Conservation (phyloP, 2,888 invertebrate species). For the Agrochola lychnidis region DNA sequence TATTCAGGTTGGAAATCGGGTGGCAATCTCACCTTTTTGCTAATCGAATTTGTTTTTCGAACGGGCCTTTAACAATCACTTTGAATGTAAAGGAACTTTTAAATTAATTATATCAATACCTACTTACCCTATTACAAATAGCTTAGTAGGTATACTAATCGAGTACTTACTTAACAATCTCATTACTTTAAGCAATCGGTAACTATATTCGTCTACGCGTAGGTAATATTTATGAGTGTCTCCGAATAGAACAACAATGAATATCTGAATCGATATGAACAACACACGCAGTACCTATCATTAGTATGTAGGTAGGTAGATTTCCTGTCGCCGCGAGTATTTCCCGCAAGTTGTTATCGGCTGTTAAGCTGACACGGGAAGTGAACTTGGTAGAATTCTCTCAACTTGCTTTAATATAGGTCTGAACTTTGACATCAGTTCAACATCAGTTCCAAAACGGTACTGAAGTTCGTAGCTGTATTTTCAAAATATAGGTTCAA, state of each 20-base stretch:
- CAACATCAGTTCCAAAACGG: conserved; percentile 14
- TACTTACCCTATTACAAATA: conserved; percentile 2
- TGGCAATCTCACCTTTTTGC: conserved; percentile 2
- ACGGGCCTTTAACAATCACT: background rate
- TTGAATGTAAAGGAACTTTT: background rate
- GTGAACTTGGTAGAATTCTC: conserved; percentile 35
- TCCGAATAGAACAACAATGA: conserved; percentile 21
- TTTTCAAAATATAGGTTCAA: background rate
- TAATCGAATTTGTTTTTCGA: conserved; percentile 30
- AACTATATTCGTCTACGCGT: conserved; percentile 10
- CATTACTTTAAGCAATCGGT: conserved; percentile 45
- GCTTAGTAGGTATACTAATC: conserved; percentile 6
- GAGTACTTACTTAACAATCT: conserved; percentile 26
- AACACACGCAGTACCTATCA: background rate
- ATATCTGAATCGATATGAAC: conserved; percentile 38
- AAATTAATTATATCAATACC: conserved; percentile 14
- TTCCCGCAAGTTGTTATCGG: conserved; percentile 45
- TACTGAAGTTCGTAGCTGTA: conserved; percentile 5
- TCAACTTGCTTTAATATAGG: conserved; percentile 30
- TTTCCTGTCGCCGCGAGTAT: conserved; percentile 34
- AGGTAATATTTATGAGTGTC: conserved; percentile 23
- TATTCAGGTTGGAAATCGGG: conserved; percentile 20
- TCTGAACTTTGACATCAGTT: conserved; percentile 40
- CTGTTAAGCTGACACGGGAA: conserved; percentile 49
- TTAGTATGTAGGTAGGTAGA: conserved; percentile 16